phyloP scores from a whole-genome alignment of 92 coral and sea anemone species.

The Desmophyllum pertusum region DNA sequence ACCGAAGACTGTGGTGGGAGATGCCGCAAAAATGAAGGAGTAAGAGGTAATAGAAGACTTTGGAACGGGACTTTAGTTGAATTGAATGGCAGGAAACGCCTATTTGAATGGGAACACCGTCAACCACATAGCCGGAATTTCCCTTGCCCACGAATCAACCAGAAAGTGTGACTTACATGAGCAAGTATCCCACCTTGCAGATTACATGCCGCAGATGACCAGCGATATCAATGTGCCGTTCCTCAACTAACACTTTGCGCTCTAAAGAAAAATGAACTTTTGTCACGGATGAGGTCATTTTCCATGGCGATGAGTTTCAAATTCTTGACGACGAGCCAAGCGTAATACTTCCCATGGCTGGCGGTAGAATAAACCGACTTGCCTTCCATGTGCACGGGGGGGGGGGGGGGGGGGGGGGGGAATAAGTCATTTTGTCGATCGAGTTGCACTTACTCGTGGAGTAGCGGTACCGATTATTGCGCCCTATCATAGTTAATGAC shows the following conservation, averaged over 20 bases:
- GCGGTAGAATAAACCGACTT: slow-evolving; percentile 6
- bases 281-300: slow-evolving; percentile 58
- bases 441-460: slow-evolving; percentile 48
- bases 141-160: slow-evolving; percentile 43
- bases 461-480: too few relatives aligned
- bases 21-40: slow-evolving; percentile 33
- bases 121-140: slow-evolving; percentile 51
- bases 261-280: slow-evolving; percentile 40
- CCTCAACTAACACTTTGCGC: slow-evolving; percentile 47
- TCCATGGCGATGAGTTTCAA: slow-evolving; percentile 29
- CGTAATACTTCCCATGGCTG: slow-evolving; percentile 50
- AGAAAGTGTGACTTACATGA: slow-evolving; percentile 27
- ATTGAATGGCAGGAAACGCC: slow-evolving; percentile 22
- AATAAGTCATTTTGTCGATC: slow-evolving; percentile 58
- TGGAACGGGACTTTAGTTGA: background rate
- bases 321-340: background rate
- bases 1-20: slow-evolving; percentile 45
- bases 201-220: slow-evolving; percentile 45
- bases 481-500: too few relatives aligned
- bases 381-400: too few relatives aligned
- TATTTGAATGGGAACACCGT: background rate
- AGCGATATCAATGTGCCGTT: slow-evolving; percentile 59
- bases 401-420: too few relatives aligned
- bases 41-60: background rate
- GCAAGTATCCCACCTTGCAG: slow-evolving; percentile 7